Evolutionary conservation across 2,888 invertebrate genomes (phyloP).

Genomic region (Tetropium fuscum): DNA sequence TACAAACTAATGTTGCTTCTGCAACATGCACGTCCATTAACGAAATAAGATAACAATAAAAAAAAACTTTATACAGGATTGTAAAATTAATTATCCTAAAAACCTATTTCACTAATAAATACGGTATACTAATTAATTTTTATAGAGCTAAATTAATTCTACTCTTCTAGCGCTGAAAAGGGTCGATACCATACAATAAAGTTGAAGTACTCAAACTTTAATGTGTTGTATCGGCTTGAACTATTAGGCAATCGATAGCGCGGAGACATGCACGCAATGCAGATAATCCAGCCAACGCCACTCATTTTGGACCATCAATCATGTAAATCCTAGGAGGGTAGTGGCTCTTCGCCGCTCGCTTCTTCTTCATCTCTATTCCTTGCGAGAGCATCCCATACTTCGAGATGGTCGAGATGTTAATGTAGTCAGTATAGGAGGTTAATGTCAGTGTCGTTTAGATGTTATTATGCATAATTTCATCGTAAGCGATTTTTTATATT

Average conservation of each 20-base stretch:
- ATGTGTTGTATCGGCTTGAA: slow-evolving; percentile 32
- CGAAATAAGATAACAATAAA: too few relatives aligned
- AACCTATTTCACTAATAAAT: too few relatives aligned
- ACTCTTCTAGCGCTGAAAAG: too few relatives aligned
- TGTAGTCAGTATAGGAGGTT: slow-evolving; percentile 13
- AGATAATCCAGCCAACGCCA: slow-evolving; percentile 58
- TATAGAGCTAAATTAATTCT: too few relatives aligned
- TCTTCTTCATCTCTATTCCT: slow-evolving; percentile 23
- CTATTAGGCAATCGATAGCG: slow-evolving; percentile 40
- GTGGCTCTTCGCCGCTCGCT: slow-evolving; percentile 20
- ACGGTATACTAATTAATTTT: too few relatives aligned
- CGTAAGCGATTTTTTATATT: slow-evolving; percentile 1
- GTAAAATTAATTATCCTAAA: too few relatives aligned
- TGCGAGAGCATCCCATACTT: background rate
- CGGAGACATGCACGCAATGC: slow-evolving; percentile 61
- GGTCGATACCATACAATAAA: too few relatives aligned
- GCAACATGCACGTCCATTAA: too few relatives aligned
- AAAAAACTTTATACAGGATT: too few relatives aligned
- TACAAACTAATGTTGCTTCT: too few relatives aligned
- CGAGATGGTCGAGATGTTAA: slow-evolving; percentile 16
- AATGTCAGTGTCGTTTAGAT: slow-evolving; percentile 21
- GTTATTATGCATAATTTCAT: slow-evolving; percentile 13
- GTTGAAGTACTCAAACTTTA: too few relatives aligned
- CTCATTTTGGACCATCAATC: slow-evolving; percentile 61
- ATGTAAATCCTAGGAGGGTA: slow-evolving; percentile 58